Conservation (phyloP, 2,888 invertebrate species). For the Cosmia trapezina region DNA sequence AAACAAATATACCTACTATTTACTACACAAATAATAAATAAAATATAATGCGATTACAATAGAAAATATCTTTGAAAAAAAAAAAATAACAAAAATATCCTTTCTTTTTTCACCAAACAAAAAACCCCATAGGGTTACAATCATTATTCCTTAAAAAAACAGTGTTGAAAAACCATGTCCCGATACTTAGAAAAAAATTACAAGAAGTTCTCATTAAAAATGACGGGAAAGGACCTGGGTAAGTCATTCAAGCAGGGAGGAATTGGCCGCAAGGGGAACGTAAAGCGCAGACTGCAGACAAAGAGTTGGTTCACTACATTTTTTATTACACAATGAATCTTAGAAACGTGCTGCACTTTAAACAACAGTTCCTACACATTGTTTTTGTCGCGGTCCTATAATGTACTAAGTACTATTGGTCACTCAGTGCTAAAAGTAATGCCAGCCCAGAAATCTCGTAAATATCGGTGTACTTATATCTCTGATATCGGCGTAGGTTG, state of each 20-base stretch:
- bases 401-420: too few species aligned
- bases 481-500: background rate
- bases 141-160: slow-evolving; percentile 18
- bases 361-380: slow-evolving; percentile 25
- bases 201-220: slow-evolving; percentile 68
- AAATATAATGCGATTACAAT: slow-evolving; percentile 5
- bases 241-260: slow-evolving; percentile 65
- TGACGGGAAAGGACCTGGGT: slow-evolving; percentile 61
- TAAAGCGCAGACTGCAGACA: slow-evolving; percentile 67
- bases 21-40: background rate
- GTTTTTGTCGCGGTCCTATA: slow-evolving; percentile 5
- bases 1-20: background rate
- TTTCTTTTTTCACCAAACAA: background rate
- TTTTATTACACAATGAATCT: slow-evolving; percentile 66
- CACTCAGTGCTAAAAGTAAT: too few species aligned
- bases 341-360: slow-evolving; percentile 52
- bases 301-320: slow-evolving; percentile 70
- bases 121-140: background rate
- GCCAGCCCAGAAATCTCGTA: too few species aligned
- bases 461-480: background rate
- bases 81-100: background rate
- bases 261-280: slow-evolving; percentile 71
- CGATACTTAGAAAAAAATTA: slow-evolving; percentile 24
- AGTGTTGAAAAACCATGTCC: slow-evolving; percentile 13
- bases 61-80: slow-evolving; percentile 1